phyloP scores from a whole-genome alignment of 1,140 invertebrate genomes.

The Gryllus bimaculatus region DNA sequence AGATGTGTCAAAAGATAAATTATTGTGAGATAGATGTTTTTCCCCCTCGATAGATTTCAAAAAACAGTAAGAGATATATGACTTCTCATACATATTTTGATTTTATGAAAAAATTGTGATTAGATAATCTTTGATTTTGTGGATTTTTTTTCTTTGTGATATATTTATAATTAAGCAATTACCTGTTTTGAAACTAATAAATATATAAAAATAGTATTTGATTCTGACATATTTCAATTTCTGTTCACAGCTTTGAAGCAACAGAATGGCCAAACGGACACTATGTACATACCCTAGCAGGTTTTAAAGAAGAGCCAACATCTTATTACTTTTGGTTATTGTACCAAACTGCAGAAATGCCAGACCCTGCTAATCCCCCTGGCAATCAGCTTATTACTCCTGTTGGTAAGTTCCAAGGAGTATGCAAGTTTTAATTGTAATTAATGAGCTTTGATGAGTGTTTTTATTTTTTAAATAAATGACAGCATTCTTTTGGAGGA shows the following conservation, averaged over 20 bases:
- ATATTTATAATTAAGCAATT: too few species aligned
- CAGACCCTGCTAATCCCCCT: slow-evolving; percentile 64
- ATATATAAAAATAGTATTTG: too few species aligned
- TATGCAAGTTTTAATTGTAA: background rate
- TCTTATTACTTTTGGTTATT: slow-evolving; percentile 82
- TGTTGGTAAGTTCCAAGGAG: slow-evolving; percentile 51
- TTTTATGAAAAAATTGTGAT: too few species aligned
- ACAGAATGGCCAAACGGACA: slow-evolving; percentile 84
- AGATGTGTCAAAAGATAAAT: too few species aligned
- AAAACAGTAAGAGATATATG: too few species aligned
- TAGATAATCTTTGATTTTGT: too few species aligned
- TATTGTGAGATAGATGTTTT: too few species aligned
- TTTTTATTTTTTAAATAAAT: background rate
- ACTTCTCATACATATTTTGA: too few species aligned
- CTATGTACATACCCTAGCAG: slow-evolving; percentile 79
- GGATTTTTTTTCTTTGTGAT: too few species aligned
- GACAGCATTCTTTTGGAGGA: background rate
- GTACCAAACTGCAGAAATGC: slow-evolving; percentile 62
- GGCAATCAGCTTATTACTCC: slow-evolving; percentile 75
- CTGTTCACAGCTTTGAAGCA: slow-evolving; percentile 51
- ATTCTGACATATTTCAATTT: too few species aligned
- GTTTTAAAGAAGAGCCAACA: slow-evolving; percentile 74
- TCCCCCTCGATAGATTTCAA: too few species aligned
- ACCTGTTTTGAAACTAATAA: too few species aligned
- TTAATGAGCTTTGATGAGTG: background rate